Evolutionary conservation across 2,113 vertebrate genomes (phyloP).

Genomic region (Turdus rufiventris): DNA sequence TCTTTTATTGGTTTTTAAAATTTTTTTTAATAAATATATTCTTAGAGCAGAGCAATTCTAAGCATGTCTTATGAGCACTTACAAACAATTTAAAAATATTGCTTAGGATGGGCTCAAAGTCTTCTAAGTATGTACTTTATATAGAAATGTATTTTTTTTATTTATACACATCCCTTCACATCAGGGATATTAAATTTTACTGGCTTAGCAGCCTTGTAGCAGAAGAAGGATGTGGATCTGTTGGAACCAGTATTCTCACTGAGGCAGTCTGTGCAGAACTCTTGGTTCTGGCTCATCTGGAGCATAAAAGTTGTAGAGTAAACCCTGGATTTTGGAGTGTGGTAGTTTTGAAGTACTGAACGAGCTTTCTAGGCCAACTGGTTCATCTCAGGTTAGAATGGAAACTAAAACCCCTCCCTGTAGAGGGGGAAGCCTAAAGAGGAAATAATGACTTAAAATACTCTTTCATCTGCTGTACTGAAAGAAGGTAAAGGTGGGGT

Average conservation of each 20-base stretch:
- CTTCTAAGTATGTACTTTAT: not conserved
- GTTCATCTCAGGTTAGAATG: not conserved
- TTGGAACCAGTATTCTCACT: not conserved
- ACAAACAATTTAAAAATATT: not conserved
- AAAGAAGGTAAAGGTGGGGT: not conserved
- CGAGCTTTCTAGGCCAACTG: not conserved
- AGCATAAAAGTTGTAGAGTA: not conserved
- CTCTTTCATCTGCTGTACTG: not conserved
- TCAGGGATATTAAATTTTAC: not conserved
- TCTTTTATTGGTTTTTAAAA: not conserved
- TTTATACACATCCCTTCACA: not conserved
- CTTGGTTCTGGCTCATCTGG: not conserved
- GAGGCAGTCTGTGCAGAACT: not conserved
- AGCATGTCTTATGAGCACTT: not conserved
- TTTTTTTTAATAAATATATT: not conserved
- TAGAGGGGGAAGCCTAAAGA: not conserved
- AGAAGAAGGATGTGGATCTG: not conserved
- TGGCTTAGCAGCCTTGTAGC: not conserved
- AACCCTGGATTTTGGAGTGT: not conserved
- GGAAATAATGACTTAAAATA: constrained; percentile 4
- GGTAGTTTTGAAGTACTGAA: not conserved
- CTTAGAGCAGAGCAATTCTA: not conserved
- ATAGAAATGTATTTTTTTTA: not conserved
- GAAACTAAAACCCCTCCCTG: not conserved
- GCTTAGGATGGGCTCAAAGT: not conserved